Evolutionary conservation across 2,888 invertebrate genomes (phyloP).

Genomic region (Adelphocoris suturalis): DNA sequence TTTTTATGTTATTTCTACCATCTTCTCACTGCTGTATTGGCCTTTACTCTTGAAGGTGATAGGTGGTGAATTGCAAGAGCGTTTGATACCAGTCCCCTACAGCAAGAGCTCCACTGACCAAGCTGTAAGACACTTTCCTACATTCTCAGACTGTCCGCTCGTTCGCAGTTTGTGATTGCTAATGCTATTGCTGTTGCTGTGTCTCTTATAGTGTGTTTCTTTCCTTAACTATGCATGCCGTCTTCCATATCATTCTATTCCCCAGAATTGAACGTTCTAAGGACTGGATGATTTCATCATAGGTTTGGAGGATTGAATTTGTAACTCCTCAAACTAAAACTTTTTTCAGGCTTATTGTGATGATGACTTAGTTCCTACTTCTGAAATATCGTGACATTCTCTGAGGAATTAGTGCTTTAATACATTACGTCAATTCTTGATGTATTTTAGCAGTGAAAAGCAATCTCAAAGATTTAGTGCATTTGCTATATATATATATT

Average conservation of each 20-base stretch:
- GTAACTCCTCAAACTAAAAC: neutral
- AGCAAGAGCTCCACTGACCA: slow-evolving; percentile 99
- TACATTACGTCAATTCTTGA: neutral
- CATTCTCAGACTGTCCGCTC: slow-evolving; percentile 77
- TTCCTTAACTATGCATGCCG: slow-evolving; percentile 73
- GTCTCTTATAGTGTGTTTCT: slow-evolving; percentile 73
- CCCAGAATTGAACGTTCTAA: slow-evolving; percentile 21
- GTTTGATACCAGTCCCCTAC: slow-evolving; percentile 99
- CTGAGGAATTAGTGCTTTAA: neutral
- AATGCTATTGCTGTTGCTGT: slow-evolving; percentile 76
- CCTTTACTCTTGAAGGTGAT: slow-evolving; percentile 98
- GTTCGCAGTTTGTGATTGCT: slow-evolving; percentile 77
- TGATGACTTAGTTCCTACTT: neutral
- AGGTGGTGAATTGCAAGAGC: slow-evolving; percentile 99
- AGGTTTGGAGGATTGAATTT: neutral
- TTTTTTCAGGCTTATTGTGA: slow-evolving; percentile 27
- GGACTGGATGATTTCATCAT: slow-evolving; percentile 34
- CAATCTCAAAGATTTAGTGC: slow-evolving; percentile 47
- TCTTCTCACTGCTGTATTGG: slow-evolving; percentile 82
- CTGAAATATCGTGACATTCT: neutral
- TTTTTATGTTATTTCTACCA: slow-evolving; percentile 75
- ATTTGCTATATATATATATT: neutral
- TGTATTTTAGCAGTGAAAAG: slow-evolving; percentile 7
- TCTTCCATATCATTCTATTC: slow-evolving; percentile 79
- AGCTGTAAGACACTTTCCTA: slow-evolving; percentile 94